Base-by-base conservation (phyloP, 2,113 vertebrate genomes). In the Gobio gobio region DNA sequence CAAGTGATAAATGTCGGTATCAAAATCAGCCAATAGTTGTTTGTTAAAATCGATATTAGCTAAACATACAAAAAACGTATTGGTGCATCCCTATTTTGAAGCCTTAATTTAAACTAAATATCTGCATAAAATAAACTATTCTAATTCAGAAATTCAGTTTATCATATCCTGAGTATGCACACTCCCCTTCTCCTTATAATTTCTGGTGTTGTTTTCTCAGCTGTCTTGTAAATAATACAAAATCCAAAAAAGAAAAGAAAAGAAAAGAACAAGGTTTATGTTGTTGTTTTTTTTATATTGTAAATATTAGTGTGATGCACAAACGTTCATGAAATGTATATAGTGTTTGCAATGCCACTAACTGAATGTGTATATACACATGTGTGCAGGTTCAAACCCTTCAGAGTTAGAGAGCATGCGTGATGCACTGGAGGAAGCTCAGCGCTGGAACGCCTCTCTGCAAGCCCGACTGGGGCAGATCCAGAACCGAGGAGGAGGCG, bases 381-480 rank as follows among this genome's bases (percentile, higher is more conserved):
- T 83, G 22, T 80, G 18, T 66, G 24, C 72, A 90, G 87, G 78
- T 45, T 51, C 91, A 13, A 92, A 95, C 75, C 91, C 93, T 18
- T 92, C 90, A 86, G 94, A 95, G 76, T 84, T 95, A 43, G 92
- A 95, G 90, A 92, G 92, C 79, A 84, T 94, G 90, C 91, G 90
- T 22, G 92, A 95, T 83, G 94, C 95, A 83, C 92, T 96, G 5
- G 95, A 96, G 89, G 95, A 96, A 26, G 91, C 94, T 14, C 95
- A 95, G 83, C 93, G 94, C 86, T 96, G 94, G 94, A 96, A 96
- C 16, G 77, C 90, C 3, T 95, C 95, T 24, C 89, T 96, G 36
- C 95, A 96, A 88, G 92, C 94, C 64, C 91, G 95, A 33, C 90
- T 96, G 26, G 95, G 94, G 43, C 93, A 94, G 64, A 95, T 95